Evolutionary conservation across 2,888 invertebrate genomes (phyloP), one percentile per base, ranked within the genome.

Genomic region (Artemia sp.): DNA sequence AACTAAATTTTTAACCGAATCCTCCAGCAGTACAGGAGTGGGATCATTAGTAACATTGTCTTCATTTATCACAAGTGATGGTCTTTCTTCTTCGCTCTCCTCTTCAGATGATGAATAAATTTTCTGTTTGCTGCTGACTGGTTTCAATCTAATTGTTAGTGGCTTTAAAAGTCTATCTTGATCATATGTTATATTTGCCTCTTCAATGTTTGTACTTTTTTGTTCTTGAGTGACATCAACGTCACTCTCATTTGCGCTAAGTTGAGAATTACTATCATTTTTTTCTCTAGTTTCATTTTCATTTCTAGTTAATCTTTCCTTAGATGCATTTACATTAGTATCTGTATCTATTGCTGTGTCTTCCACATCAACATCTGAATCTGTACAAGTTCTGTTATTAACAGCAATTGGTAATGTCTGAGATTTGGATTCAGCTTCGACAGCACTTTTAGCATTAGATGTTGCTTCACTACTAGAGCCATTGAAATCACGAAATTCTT

Each of bases 61-160:
- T 58, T 58, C 64, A 58, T 58, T 58, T 10, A 58, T 58, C 9
- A 58, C 64, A n/a, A 58, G 24, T 58, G 64, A n/a, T 19, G 64
- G n/a, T 10, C 14, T 19, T 19, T 58, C 64, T 19, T 58, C 64
- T 19, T 58, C 64, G 11, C 64, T 58, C 24, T 58, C 64, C 64
- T 58, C 64, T 58, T 58, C 64, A 8, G 64, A 58, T 10, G 64
- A 58, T 19, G 64, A 58, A 58, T 58, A 58, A 58, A 58, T 58
- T 58, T 58, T 58, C 14, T n/a, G 64, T 58, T 58, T 58, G 24
- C 64, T 58, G 24, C 14, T 58, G 24, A 58, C 64, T 58, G 64
- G 64, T 58, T 58, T 58, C 64, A 58, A 58, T 58, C 10, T 58
- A 24, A 58, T n/a, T 19, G 64, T 58, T 24, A 58, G 24, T 10